Evolutionary conservation across 2,113 vertebrate genomes (phyloP), one percentile per base, ranked within the genome.

Genomic region (Odocoileus virginianus): DNA sequence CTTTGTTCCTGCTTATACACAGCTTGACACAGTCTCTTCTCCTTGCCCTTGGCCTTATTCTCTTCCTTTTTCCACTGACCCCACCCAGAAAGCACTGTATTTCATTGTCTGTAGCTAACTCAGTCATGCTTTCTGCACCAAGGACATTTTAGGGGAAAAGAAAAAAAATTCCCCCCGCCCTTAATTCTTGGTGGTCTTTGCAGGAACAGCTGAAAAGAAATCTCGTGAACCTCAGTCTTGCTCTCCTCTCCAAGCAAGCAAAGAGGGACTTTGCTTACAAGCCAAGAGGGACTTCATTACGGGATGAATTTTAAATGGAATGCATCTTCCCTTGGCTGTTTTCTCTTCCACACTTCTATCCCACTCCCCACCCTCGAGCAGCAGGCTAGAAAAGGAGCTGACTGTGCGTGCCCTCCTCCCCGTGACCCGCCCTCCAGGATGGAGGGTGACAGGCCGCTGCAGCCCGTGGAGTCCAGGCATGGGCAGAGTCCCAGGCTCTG

Each of bases 401-500:
- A 3, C 4, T 2, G 21, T 13, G 64, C 17, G 1, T 7, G 7
- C n/a, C n/a, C 25, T 7, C 36, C 58, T 81, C 15, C n/a, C 40
- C 30, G 17, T 17, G 45, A 50, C 14, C 30, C 61, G 67, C 58
- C n/a, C 89, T 76, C 50, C 1, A 36, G 55, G 92, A 47, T 3
- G 2, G n/a, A 55, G 52, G n/a, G 28, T 27, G 40, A 40, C 9
- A 11, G 67, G 12, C 12, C 52, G 8, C 33, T n/a, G 30, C 4
- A 30, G 28, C 45, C 94, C 94, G 95, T 85, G 95, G 94, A 94
- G 55, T 57, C 76, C 52, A 57, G 45, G 33, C 58, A 16, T 6
- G 5, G n/a, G 45, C 55, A 43, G 82, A 23, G 97, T 97, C 94
- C 94, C 97, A 97, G 95, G 91, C n/a, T 92, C 87, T 12, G 15